phyloP scores from a whole-genome alignment of 1,140 invertebrate genomes.

The Musca vetustissima region DNA sequence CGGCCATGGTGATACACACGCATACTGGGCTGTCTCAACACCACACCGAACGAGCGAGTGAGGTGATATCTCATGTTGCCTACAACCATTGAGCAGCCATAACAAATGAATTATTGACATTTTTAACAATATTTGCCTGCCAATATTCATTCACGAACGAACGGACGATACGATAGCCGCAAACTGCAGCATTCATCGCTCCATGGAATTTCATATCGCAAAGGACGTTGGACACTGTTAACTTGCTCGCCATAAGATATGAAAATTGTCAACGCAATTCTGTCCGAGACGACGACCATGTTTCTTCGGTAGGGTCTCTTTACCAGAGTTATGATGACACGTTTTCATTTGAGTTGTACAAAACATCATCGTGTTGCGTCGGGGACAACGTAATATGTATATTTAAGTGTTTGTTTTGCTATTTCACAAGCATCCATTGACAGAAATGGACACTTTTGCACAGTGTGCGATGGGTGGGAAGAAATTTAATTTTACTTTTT shows the following conservation, averaged over 20 bases:
- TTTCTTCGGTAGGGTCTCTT: no score
- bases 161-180: neutral
- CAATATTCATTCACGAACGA: constrained; percentile 37
- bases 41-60: neutral
- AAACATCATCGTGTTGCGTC: no score
- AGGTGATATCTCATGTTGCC: constrained; percentile 30
- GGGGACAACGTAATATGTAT: no score
- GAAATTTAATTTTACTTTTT: no score
- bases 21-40: neutral
- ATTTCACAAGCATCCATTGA: no score
- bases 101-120: constrained; percentile 57
- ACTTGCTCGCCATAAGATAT: constrained; percentile 36
- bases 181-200: neutral
- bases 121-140: constrained; percentile 54
- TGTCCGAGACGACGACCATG: constrained; percentile 17
- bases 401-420: no score
- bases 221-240: neutral
- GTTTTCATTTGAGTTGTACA: no score
- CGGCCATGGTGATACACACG: neutral
- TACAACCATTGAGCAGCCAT: constrained; percentile 48
- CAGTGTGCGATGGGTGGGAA: no score
- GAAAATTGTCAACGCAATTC: constrained; percentile 49
- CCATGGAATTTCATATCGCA: neutral
- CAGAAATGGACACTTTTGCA: no score
- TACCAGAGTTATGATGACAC: no score